These are phyloP conservation scores for Hoplostethus mediterraneus DNA, from an alignment of 2,797 vertebrate genomes.

Conservation along the genomic window DNA sequence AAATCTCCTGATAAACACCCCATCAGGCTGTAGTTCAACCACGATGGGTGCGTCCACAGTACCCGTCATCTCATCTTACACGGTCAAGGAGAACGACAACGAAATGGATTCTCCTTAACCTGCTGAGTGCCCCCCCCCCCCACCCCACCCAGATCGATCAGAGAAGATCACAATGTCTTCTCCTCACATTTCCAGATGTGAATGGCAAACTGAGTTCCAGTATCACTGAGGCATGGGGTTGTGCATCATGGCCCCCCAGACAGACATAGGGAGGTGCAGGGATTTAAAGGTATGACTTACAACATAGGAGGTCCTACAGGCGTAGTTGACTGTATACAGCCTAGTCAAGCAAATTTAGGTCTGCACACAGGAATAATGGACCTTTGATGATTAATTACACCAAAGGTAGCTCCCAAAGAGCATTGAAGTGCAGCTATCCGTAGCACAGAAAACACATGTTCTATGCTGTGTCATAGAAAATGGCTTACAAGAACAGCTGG, in stretches of 20 bases:
- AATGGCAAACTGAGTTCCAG: slow-evolving; percentile 2
- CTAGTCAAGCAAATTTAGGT: slow-evolving; percentile 43
- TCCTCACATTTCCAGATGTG: slow-evolving; percentile 1
- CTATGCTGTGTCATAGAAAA: neutral
- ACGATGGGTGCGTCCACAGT: neutral
- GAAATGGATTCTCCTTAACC: slow-evolving; percentile 49
- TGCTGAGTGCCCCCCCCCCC: no score
- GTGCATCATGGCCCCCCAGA: slow-evolving; percentile 31
- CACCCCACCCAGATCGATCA: slow-evolving; percentile 32
- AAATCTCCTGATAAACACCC: slow-evolving; percentile 24
- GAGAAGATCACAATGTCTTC: neutral
- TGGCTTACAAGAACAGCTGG: neutral
- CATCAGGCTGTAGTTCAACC: neutral
- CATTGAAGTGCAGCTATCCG: neutral
- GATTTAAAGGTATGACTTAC: slow-evolving; percentile 62
- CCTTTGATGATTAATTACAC: neutral
- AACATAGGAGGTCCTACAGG: slow-evolving; percentile 50
- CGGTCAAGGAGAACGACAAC: slow-evolving; percentile 41
- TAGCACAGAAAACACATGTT: neutral
- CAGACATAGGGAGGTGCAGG: slow-evolving; percentile 41
- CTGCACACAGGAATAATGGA: slow-evolving; percentile 41
- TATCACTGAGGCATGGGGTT: slow-evolving; percentile 32
- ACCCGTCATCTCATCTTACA: slow-evolving; percentile 38
- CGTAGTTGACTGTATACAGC: slow-evolving; percentile 45
- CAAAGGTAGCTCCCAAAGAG: neutral